Conservation (phyloP, 92 coral and sea anemone genomes). For the Porites cylindrica region DNA sequence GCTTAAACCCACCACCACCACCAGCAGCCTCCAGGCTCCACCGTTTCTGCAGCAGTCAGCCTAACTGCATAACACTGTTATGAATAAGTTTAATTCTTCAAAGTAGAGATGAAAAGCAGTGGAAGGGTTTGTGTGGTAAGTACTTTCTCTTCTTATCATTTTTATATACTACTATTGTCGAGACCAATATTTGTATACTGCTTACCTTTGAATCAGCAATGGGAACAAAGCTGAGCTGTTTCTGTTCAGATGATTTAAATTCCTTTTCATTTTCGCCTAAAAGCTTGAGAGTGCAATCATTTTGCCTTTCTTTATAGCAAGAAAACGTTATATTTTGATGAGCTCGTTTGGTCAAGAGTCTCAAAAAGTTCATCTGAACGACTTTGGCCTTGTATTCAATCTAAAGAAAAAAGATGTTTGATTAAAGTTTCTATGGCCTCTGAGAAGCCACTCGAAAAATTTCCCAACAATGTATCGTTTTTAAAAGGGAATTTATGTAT, state of each 20-base stretch:
- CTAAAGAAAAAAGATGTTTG: not conserved
- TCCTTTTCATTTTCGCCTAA: conserved; percentile 41
- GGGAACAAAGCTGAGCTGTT: conserved; percentile 11
- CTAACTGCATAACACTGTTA: too few species aligned
- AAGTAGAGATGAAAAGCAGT: too few species aligned
- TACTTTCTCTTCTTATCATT: too few species aligned
- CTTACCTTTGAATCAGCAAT: conserved; percentile 8
- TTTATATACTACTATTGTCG: too few species aligned
- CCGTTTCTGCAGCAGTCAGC: too few species aligned
- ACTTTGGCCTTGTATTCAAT: conserved; percentile 37
- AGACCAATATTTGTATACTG: not conserved
- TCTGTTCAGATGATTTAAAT: conserved; percentile 18
- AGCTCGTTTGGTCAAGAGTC: conserved; percentile 33
- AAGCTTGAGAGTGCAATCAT: conserved; percentile 29
- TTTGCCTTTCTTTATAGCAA: conserved; percentile 28
- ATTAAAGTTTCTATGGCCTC: not conserved
- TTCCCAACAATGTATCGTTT: too few species aligned
- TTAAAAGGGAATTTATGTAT: too few species aligned
- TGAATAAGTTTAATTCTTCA: too few species aligned
- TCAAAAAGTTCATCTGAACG: conserved; percentile 31
- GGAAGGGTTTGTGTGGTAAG: too few species aligned
- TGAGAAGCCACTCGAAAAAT: not conserved
- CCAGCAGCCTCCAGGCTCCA: too few species aligned
- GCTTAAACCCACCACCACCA: too few species aligned
- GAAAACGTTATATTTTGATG: conserved; percentile 39